Evolutionary conservation across 2,888 invertebrate genomes (phyloP).

Genomic region (Napeogenes sylphis): DNA sequence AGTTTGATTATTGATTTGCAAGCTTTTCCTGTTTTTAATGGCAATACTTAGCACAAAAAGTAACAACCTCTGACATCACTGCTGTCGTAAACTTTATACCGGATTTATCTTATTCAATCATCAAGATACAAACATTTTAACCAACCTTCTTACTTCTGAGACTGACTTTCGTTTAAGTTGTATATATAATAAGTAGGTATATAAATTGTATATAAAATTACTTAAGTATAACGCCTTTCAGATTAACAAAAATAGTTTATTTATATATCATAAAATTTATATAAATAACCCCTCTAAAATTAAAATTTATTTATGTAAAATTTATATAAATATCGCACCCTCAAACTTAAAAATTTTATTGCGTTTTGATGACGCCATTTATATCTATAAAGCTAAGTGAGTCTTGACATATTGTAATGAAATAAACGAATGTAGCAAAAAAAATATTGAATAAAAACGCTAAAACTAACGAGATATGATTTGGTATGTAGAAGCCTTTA

Average conservation of each 20-base stretch:
- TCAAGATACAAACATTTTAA: neutral
- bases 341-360: constrained; percentile 20
- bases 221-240: no score
- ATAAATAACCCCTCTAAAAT: no score
- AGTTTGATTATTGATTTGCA: constrained; percentile 2
- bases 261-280: no score
- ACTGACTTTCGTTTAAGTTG: no score
- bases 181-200: no score
- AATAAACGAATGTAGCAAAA: constrained; percentile 11
- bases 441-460: neutral
- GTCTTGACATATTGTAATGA: constrained; percentile 19
- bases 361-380: constrained; percentile 28
- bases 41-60: constrained; percentile 7
- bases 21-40: constrained; percentile 1
- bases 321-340: neutral
- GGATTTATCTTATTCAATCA: constrained; percentile 1
- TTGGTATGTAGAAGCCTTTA: constrained; percentile 16
- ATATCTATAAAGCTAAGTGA: constrained; percentile 22
- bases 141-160: no score
- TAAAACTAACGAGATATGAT: constrained; percentile 9
- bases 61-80: constrained; percentile 31
- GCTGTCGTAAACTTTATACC: constrained; percentile 2
- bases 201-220: no score
- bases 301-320: no score
- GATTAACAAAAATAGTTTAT: no score